Evolutionary conservation across 2,888 invertebrate genomes (phyloP), one percentile per base, ranked within the genome.

Genomic region (Leucophenga montana): DNA sequence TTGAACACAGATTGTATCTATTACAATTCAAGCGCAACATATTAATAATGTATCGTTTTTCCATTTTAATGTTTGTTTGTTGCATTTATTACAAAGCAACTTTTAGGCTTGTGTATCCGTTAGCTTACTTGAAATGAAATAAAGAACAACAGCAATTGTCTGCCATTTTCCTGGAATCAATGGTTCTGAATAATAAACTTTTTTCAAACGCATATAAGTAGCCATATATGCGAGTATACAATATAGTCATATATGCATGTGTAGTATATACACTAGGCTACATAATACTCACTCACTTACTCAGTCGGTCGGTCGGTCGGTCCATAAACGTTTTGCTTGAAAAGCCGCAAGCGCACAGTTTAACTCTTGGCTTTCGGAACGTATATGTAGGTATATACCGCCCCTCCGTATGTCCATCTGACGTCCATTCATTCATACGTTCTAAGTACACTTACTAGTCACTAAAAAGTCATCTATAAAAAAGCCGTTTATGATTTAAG

Each of bases 401-500:
- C 6, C 22, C n/a, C 11, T 54, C 54, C n/a, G 18, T 54, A 11
- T 18, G 39, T 39, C 3, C 11, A 8, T 39, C 39, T 39, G 9
- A n/a, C 50, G 18, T 50, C 13, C 50, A n/a, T 50, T 50, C 50
- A 50, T 50, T 50, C 50, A 16, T 50, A n/a, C 50, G 16, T 16
- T 8, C 50, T 50, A 11, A n/a, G 50, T 50, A 16, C 50, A 50
- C 50, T 16, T 50, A 50, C 50, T 16, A 16, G 50, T 50, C 9
- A 39, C 39, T 39, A 39, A 39, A 39, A 39, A 39, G 16, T 50
- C 50, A 50, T 50, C 50, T 50, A 50, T 50, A 50, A 18, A 18
- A 27, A 31, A 84, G 77, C 82, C 77, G 80, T 83, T 82, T 82
- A 83, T 80, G 84, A 81, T 80, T 84, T 77, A 83, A 76, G 73